Evolutionary conservation across 53 echinoderm and acorn worm species (phyloP).

Genomic region (Apostichopus leukothele): DNA sequence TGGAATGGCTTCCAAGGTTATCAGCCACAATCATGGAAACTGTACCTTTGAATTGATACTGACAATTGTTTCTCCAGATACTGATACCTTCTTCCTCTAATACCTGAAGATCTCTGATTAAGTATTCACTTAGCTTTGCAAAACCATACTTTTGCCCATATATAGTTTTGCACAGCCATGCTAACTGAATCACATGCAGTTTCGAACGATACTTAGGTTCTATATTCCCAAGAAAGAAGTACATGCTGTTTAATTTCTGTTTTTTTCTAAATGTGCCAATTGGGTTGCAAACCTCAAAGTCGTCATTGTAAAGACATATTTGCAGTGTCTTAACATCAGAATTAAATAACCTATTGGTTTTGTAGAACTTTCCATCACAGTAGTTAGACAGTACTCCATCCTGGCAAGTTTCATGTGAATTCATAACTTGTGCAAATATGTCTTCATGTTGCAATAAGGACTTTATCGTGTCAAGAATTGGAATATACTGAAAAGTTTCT

Average conservation of each 20-base stretch:
- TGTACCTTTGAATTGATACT: conserved; percentile 37
- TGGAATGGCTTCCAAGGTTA: conserved; percentile 55
- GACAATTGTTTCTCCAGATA: conserved; percentile 29
- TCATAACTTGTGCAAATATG: conserved; percentile 50
- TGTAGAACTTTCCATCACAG: conserved; percentile 52
- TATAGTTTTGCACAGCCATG: conserved; percentile 26
- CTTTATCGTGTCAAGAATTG: conserved; percentile 30
- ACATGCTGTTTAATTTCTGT: conserved; percentile 51
- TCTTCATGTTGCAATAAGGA: conserved; percentile 48
- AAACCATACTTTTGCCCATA: conserved; percentile 52
- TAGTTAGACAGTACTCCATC: conserved; percentile 20
- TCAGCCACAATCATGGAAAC: conserved; percentile 51
- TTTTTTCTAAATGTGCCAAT: conserved; percentile 41
- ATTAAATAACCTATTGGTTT: conserved; percentile 44
- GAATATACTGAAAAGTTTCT: conserved; percentile 54
- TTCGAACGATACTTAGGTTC: conserved; percentile 48
- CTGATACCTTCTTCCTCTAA: conserved; percentile 52
- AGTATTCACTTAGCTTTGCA: conserved; percentile 1
- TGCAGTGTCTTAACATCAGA: conserved; percentile 7
- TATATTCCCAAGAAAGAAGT: conserved; percentile 55
- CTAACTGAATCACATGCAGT: conserved; percentile 56
- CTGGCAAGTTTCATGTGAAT: conserved; percentile 30
- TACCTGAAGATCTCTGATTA: conserved; percentile 44
- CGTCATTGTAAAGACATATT: conserved; percentile 53
- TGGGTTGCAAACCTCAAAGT: conserved; percentile 55